Percentiles rank a stretch among this genome's conserved stretches.
These are phyloP conservation scores for Drosophila pruinosa DNA, from an alignment of 1,140 invertebrate genomes.

Conservation along the genomic window DNA sequence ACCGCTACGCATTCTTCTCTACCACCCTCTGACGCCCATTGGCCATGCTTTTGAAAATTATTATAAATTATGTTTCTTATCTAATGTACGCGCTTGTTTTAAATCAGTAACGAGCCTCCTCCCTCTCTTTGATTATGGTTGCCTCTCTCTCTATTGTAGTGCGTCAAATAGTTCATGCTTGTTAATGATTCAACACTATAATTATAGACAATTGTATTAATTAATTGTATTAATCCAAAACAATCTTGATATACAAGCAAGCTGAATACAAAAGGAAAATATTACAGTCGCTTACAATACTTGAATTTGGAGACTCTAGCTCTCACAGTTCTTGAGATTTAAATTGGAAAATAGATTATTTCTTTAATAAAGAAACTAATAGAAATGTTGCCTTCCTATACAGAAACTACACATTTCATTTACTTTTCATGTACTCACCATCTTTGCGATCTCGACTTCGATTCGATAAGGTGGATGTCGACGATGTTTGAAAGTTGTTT, in stretches of 20 bases:
- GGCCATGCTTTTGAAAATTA: slow-evolving; percentile 73
- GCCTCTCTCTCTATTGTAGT: not conserved
- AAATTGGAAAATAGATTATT: too few relatives aligned
- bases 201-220: not conserved
- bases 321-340: not conserved
- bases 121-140: not conserved
- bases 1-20: too few relatives aligned
- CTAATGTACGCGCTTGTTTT: slow-evolving; percentile 16
- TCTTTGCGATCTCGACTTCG: slow-evolving; percentile 88
- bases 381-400: too few relatives aligned
- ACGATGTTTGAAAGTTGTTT: slow-evolving; percentile 83
- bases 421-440: too few relatives aligned
- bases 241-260: too few relatives aligned
- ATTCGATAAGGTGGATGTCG: slow-evolving; percentile 84
- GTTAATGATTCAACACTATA: slow-evolving; percentile 5
- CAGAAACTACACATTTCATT: too few relatives aligned
- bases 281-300: too few relatives aligned
- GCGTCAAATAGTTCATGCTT: not conserved
- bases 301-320: not conserved
- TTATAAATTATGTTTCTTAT: slow-evolving; percentile 81
- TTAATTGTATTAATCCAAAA: not conserved
- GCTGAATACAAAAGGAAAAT: too few relatives aligned
- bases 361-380: too few relatives aligned
- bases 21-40: slow-evolving; percentile 20
- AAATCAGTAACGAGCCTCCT: slow-evolving; percentile 37